phyloP scores from a whole-genome alignment of 1,140 invertebrate species.

The Diorhabda sublineata region DNA sequence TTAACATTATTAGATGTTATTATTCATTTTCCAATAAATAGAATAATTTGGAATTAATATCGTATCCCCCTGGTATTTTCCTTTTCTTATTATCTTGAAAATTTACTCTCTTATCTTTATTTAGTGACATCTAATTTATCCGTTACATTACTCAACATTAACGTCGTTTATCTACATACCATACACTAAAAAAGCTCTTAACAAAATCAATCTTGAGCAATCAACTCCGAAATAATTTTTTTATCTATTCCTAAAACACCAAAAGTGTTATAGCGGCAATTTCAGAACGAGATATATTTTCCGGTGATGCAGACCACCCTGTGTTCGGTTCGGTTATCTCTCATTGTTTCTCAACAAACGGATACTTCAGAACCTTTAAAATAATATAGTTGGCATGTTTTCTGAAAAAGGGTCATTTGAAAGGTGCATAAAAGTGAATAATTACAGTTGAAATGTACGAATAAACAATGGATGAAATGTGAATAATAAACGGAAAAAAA shows the following conservation, averaged over 20 bases:
- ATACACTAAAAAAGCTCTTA: constrained; percentile 12
- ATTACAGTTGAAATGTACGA: too few relatives aligned
- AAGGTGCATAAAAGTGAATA: too few relatives aligned
- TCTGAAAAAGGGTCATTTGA: neutral
- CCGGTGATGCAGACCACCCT: constrained; percentile 4
- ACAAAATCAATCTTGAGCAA: constrained; percentile 18
- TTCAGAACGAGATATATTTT: constrained; percentile 1
- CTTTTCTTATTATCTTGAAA: neutral
- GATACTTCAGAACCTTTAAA: neutral
- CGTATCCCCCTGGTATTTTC: neutral
- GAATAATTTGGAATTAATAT: too few relatives aligned
- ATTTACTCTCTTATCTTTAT: constrained; percentile 6
- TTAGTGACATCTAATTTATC: constrained; percentile 15
- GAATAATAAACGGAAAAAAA: too few relatives aligned
- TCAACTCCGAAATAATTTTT: constrained; percentile 16
- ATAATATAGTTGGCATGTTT: neutral
- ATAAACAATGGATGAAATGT: too few relatives aligned
- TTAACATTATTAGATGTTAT: too few relatives aligned
- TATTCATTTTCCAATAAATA: too few relatives aligned
- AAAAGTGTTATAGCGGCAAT: constrained; percentile 15
- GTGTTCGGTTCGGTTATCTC: neutral
- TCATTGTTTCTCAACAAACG: neutral
- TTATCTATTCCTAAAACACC: constrained; percentile 14
- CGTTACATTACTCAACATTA: constrained; percentile 9
- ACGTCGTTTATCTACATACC: constrained; percentile 8